Conservation (phyloP, 2,888 invertebrate genomes). For the Brachypterus glaber region DNA sequence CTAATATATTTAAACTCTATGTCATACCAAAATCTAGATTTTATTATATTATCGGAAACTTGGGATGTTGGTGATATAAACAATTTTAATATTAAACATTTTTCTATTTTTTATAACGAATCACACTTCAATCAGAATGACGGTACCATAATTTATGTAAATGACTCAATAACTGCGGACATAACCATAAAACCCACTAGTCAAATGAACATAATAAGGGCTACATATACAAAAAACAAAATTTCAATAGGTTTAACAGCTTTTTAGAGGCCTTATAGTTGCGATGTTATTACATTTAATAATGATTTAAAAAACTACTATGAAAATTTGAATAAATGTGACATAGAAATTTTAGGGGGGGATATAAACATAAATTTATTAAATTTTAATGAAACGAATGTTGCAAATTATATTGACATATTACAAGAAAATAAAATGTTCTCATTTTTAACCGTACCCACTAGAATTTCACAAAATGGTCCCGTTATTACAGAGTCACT, state of each 20-base stretch:
- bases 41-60: background rate
- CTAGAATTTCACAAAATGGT: background rate
- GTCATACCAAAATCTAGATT: background rate
- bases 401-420: too few species aligned
- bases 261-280: background rate
- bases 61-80: too few species aligned
- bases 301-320: too few species aligned
- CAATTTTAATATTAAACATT: too few species aligned
- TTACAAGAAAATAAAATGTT: too few species aligned
- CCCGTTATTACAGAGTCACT: background rate
- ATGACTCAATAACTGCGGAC: background rate
- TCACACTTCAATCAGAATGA: background rate
- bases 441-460: background rate
- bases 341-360: background rate
- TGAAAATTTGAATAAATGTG: background rate
- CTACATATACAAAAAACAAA: background rate
- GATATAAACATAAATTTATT: too few species aligned
- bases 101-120: background rate
- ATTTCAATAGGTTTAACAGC: background rate
- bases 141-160: background rate
- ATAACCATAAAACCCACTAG: background rate
- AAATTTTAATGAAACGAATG: too few species aligned
- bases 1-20: background rate
- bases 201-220: background rate
- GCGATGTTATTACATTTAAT: background rate